Conservation (phyloP, 2,888 invertebrate species). For the Plagodis pulveraria region DNA sequence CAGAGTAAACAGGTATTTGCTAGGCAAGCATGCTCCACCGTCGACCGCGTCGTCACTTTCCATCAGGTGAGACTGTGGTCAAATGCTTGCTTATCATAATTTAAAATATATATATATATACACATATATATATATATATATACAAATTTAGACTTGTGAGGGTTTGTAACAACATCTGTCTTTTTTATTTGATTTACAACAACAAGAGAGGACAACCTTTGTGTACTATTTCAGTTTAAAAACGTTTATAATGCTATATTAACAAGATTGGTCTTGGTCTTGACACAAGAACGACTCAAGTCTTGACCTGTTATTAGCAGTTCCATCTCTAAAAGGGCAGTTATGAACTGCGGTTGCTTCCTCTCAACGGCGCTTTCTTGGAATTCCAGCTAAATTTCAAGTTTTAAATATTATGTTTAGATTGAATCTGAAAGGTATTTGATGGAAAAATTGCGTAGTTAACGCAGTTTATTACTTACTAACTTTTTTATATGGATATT, state of each 20-base stretch:
- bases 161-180: too few relatives aligned
- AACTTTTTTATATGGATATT: too few relatives aligned
- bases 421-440: slow-evolving; percentile 27
- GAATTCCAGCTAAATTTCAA: slow-evolving; percentile 35
- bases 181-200: too few relatives aligned
- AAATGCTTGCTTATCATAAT: too few relatives aligned
- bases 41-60: too few relatives aligned
- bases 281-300: not conserved
- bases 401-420: slow-evolving; percentile 29
- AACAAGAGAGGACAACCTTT: too few relatives aligned
- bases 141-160: too few relatives aligned
- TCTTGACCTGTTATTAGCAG: not conserved
- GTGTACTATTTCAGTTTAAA: not conserved
- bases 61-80: too few relatives aligned
- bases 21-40: too few relatives aligned
- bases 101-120: too few relatives aligned
- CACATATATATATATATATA: too few relatives aligned
- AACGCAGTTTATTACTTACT: not conserved
- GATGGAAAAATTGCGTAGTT: slow-evolving; percentile 8
- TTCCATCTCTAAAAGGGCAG: slow-evolving; percentile 33
- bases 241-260: not conserved
- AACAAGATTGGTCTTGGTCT: not conserved
- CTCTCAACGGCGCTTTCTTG: slow-evolving; percentile 26
- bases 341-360: slow-evolving; percentile 38
- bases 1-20: too few relatives aligned